Evolutionary conservation across 2,888 invertebrate genomes (phyloP), one percentile per base, ranked within the genome.

Genomic region (Orthosia gracilis): DNA sequence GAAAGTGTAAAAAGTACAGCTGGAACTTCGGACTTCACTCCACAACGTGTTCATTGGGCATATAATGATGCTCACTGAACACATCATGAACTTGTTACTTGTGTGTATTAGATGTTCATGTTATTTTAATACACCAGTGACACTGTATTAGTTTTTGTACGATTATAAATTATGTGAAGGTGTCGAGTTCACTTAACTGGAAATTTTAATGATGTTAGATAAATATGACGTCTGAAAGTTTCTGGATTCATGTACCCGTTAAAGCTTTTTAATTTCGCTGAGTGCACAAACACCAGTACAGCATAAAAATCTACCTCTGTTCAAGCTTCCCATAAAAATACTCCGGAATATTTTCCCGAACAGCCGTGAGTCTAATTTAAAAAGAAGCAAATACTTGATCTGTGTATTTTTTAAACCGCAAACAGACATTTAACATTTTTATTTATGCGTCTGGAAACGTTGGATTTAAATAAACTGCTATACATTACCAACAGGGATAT

Each of bases 371-470:
- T 55, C 55, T 71, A 71, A 78, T 73, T 72, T 80, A 78, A 73
- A 71, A 82, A 59, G 50, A 80, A 82, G 47, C 67, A 82, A 78
- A 80, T 69, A 71, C 63, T 78, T 47, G 58, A 57, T 74, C 62
- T 70, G 70, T 64, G 52, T 77, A 70, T 69, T 77, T 81, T 81
- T 82, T 78, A 72, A 75, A 69, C 69, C 75, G 63, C 69, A 77
- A 77, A 84, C 82, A 76, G 71, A 74, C 76, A 75, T 76, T 78
- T 64, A 65, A 59, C 73, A 75, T 75, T 72, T 78, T 73, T 81
- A 85, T 79, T 85, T 69, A 84, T 73, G 74, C 72, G 69, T 76
- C 75, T 72, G 75, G 79, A 71, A 79, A 62, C 58, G 26, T 52
- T 70, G 85, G 61, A 73, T 76, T 84, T 61, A 82, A 65, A 72